A percentile compares a stretch with the other conserved stretches of the same genome.
Evolutionary conservation across 2,113 vertebrate genomes (phyloP).

Genomic region (Erpornis zantholeuca): DNA sequence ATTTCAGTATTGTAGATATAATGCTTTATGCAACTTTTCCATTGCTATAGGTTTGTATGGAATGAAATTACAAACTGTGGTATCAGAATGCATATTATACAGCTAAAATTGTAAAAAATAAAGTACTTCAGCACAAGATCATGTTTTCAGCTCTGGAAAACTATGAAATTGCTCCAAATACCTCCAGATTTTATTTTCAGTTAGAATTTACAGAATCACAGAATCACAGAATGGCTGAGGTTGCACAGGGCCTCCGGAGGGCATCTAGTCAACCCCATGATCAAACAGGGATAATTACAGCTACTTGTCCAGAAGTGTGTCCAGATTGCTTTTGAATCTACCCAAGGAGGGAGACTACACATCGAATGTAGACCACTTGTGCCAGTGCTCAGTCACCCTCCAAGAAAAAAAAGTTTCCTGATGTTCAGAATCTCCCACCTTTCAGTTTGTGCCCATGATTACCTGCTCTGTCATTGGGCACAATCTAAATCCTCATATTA

Average conservation of each 20-base stretch:
- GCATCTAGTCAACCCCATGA: accelerated
- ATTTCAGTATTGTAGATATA: background rate
- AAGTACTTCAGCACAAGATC: background rate
- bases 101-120: background rate
- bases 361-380: background rate
- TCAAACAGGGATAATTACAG: background rate
- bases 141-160: background rate
- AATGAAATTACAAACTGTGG: background rate
- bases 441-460: background rate
- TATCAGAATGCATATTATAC: background rate
- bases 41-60: background rate
- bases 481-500: background rate
- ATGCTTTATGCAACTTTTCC: background rate
- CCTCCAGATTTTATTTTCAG: background rate
- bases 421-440: background rate
- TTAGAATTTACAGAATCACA: background rate
- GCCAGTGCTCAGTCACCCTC: background rate
- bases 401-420: background rate
- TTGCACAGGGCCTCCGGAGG: background rate
- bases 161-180: background rate
- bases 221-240: background rate
- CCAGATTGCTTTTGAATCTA: background rate
- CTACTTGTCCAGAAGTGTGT: background rate
- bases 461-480: background rate
- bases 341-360: background rate